Conservation (phyloP, 2,113 vertebrate species). For the Hemiscyllium ocellatum region DNA sequence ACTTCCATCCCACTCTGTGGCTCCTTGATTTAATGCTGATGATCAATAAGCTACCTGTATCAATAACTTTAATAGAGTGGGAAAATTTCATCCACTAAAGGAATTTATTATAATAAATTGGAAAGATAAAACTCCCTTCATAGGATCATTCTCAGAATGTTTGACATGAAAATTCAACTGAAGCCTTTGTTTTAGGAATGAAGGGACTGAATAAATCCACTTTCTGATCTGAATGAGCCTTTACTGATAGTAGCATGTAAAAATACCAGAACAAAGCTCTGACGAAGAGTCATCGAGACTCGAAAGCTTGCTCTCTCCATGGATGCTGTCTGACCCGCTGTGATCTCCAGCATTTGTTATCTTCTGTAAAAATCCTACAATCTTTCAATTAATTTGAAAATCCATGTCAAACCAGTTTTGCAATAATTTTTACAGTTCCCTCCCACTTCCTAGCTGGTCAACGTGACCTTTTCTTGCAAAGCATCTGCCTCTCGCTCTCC, state of each 20-base stretch:
- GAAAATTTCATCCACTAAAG: not conserved
- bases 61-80: not conserved
- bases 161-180: not conserved
- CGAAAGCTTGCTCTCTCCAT: no score
- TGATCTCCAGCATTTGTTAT: no score
- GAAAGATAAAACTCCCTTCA: not conserved
- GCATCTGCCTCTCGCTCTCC: not conserved
- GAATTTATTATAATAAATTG: not conserved
- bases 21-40: not conserved
- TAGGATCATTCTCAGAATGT: not conserved
- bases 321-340: no score
- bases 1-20: not conserved
- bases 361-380: no score
- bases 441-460: not conserved
- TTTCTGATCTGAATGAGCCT: not conserved
- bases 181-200: not conserved
- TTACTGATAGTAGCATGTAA: not conserved
- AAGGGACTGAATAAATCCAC: constrained; percentile 4
- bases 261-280: not conserved
- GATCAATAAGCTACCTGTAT: no score
- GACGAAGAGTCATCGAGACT: no score
- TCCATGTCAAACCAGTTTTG: not conserved
- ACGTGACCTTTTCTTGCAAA: not conserved
- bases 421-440: not conserved
- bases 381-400: not conserved